These are phyloP conservation scores for Epicampocera succincta DNA, from an alignment of 2,888 invertebrate species.

Conservation along the genomic window DNA sequence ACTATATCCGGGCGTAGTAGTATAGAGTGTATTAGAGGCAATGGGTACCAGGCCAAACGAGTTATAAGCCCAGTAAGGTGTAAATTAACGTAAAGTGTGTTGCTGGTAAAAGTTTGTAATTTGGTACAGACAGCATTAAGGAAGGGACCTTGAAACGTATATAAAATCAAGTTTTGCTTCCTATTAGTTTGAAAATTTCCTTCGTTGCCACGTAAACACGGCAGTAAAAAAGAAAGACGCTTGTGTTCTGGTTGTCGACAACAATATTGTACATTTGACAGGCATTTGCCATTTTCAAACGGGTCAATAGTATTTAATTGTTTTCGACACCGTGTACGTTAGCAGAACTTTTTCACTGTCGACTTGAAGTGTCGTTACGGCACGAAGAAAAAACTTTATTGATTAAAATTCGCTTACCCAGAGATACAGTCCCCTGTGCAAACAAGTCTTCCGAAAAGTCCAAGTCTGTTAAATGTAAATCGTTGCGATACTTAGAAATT, in stretches of 20 bases:
- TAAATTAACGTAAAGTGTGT: slow-evolving; percentile 92
- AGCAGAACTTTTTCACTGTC: too few species aligned
- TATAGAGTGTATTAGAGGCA: slow-evolving; percentile 93
- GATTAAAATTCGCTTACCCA: slow-evolving; percentile 74
- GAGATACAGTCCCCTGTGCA: slow-evolving; percentile 81
- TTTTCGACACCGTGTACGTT: too few species aligned
- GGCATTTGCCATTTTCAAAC: too few species aligned
- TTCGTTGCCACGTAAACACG: too few species aligned
- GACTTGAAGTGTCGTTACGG: too few species aligned
- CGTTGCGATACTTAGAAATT: slow-evolving; percentile 77
- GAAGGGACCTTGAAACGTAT: slow-evolving; percentile 86
- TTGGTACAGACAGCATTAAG: slow-evolving; percentile 90
- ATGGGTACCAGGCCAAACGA: slow-evolving; percentile 92
- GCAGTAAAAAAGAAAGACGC: too few species aligned
- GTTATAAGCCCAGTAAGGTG: slow-evolving; percentile 93
- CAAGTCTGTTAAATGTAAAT: slow-evolving; percentile 79
- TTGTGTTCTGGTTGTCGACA: too few species aligned
- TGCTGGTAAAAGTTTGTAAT: slow-evolving; percentile 91
- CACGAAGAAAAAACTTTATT: not conserved
- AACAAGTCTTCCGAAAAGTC: slow-evolving; percentile 82
- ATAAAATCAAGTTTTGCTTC: not conserved
- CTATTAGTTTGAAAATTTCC: too few species aligned
- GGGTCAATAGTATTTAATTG: too few species aligned
- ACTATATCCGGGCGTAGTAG: slow-evolving; percentile 92
- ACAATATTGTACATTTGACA: too few species aligned